A percentile compares a stretch with the other conserved stretches of the same genome.
Evolutionary conservation across 2,113 vertebrate species (phyloP).

Genomic region (Atrichornis clamosus): DNA sequence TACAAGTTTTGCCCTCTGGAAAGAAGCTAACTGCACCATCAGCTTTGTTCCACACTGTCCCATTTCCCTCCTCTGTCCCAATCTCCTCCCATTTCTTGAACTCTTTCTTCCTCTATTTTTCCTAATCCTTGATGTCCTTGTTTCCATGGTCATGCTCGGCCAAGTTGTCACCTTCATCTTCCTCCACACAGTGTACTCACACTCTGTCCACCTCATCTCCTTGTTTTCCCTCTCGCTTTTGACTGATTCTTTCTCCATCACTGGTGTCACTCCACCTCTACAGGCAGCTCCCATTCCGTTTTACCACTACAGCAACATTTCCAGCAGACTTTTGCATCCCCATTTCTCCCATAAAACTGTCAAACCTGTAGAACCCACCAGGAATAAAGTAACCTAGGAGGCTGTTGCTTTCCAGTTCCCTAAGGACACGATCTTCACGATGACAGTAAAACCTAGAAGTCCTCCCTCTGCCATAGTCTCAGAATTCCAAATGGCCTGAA

Average conservation of each 20-base stretch:
- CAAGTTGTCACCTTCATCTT: neutral
- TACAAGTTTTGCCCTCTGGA: neutral
- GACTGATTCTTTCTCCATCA: neutral
- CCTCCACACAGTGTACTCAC: neutral
- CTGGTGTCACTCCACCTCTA: neutral
- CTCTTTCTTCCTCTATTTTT: neutral
- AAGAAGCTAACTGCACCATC: neutral
- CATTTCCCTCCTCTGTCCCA: neutral
- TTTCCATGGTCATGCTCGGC: neutral
- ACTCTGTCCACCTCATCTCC: neutral
- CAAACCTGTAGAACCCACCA: neutral
- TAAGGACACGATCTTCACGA: neutral
- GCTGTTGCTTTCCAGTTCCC: neutral
- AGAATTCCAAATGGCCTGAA: neutral
- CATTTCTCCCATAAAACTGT: neutral
- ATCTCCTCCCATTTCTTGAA: neutral
- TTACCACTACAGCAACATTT: neutral
- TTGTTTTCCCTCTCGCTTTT: neutral
- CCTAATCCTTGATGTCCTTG: neutral
- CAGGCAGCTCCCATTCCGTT: neutral
- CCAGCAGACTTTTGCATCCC: neutral
- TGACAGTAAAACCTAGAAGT: neutral
- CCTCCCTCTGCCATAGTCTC: neutral
- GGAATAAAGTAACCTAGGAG: accelerated
- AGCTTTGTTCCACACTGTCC: neutral